Conservation (phyloP, 2,113 vertebrate genomes). For the Lampris megalopsis region DNA sequence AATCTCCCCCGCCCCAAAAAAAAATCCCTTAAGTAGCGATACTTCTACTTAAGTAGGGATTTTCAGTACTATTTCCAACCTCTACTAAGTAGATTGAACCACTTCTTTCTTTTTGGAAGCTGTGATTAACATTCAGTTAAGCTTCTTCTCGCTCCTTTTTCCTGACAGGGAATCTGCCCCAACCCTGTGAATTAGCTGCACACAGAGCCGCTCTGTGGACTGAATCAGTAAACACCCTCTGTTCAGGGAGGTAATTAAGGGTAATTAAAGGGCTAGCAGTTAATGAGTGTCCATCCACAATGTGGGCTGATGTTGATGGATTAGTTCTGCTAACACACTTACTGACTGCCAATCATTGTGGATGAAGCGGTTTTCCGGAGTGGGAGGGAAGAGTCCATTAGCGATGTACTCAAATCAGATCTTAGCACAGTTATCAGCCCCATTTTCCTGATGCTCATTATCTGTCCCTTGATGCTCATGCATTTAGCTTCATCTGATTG, state of each 20-base stretch:
- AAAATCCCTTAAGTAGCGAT: too few relatives aligned
- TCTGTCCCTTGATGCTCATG: constrained; percentile 80
- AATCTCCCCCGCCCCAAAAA: too few relatives aligned
- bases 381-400: constrained; percentile 83
- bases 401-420: constrained; percentile 79
- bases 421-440: constrained; percentile 76
- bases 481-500: constrained; percentile 77
- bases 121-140: constrained; percentile 4
- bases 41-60: too few relatives aligned
- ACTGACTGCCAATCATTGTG: constrained; percentile 80
- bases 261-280: constrained; percentile 81
- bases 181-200: constrained; percentile 42
- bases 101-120: neutral
- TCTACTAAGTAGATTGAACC: too few relatives aligned
- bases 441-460: constrained; percentile 82
- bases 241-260: constrained; percentile 78
- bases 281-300: constrained; percentile 77
- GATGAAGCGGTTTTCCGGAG: constrained; percentile 82
- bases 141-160: neutral
- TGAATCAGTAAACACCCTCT: constrained; percentile 67
- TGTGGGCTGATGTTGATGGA: constrained; percentile 79
- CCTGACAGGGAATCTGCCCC: constrained; percentile 20
- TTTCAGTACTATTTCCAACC: too few relatives aligned
- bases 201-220: constrained; percentile 47
- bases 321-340: constrained; percentile 76